Evolutionary conservation across 2,113 vertebrate species (phyloP).

Genomic region (Oenanthe melanoleuca): DNA sequence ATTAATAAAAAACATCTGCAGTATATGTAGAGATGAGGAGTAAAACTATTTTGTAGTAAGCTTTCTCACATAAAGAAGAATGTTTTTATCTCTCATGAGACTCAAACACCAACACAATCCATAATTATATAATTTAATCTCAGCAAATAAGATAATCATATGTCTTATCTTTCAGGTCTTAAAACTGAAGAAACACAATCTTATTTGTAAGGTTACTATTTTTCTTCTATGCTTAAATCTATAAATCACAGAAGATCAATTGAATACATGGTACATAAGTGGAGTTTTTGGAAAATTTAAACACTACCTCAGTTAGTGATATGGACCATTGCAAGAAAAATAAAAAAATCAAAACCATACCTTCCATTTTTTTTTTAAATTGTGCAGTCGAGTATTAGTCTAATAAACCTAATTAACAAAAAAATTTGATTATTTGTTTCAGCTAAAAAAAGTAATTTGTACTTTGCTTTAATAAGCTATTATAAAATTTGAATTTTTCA

Average conservation of each 20-base stretch:
- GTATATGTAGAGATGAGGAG: neutral
- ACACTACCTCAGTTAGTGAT: fast-evolving
- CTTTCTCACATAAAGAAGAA: neutral
- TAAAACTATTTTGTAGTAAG: neutral
- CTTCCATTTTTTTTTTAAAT: neutral
- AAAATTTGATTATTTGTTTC: neutral
- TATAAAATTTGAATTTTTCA: neutral
- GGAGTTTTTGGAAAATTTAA: neutral
- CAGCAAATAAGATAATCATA: neutral
- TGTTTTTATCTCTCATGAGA: neutral
- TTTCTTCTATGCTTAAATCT: neutral
- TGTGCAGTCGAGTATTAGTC: neutral
- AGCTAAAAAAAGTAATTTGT: neutral
- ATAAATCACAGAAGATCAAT: neutral
- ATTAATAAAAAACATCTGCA: neutral
- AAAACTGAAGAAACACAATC: neutral
- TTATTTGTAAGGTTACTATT: neutral
- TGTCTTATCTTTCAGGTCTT: neutral
- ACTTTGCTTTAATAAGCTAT: neutral
- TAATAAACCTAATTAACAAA: neutral
- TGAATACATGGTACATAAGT: neutral
- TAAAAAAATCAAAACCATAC: fast-evolving
- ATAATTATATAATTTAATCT: neutral
- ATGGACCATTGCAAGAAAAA: neutral
- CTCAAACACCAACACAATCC: neutral